A percentile compares a stretch with the other conserved stretches of the same genome.
Evolutionary conservation across 1,140 invertebrate species (phyloP).

Genomic region (Chironomus striatipennis): DNA sequence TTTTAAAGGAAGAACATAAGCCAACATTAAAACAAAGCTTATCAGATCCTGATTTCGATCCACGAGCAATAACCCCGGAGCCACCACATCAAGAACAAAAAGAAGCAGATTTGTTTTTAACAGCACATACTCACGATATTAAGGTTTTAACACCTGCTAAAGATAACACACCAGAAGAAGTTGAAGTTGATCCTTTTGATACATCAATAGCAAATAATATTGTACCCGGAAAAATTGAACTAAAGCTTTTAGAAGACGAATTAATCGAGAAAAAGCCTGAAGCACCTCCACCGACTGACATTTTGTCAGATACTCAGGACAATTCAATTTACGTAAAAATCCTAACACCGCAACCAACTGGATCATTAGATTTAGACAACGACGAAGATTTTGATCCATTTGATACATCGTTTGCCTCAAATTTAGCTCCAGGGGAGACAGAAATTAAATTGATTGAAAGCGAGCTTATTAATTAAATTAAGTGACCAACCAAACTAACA

Average conservation of each 20-base stretch:
- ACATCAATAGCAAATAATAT: conserved; percentile 68
- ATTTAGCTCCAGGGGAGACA: conserved; percentile 63
- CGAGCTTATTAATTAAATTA: conserved; percentile 31
- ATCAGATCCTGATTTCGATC: conserved; percentile 50
- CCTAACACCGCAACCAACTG: conserved; percentile 3
- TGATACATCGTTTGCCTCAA: conserved; percentile 65
- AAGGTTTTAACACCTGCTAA: conserved; percentile 56
- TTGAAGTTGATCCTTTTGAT: conserved; percentile 65
- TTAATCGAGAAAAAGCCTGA: conserved; percentile 43
- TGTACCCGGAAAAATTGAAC: conserved; percentile 63
- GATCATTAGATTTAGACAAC: conserved; percentile 30
- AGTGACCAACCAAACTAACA: conserved; percentile 20
- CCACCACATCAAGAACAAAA: conserved; percentile 29
- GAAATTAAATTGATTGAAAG: conserved; percentile 60
- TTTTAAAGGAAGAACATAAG: conserved; percentile 37
- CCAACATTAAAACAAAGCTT: conserved; percentile 39
- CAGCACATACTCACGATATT: conserved; percentile 52
- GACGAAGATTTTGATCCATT: conserved; percentile 55
- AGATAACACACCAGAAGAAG: conserved; percentile 27
- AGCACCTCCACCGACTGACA: conserved; percentile 9
- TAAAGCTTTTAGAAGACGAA: conserved; percentile 66
- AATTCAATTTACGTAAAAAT: conserved; percentile 3
- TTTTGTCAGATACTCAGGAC: neutral
- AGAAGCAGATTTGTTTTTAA: conserved; percentile 44
- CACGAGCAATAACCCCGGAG: conserved; percentile 44